Evolutionary conservation across 2,888 invertebrate species (phyloP).

Genomic region (Drosophila tripunctata): DNA sequence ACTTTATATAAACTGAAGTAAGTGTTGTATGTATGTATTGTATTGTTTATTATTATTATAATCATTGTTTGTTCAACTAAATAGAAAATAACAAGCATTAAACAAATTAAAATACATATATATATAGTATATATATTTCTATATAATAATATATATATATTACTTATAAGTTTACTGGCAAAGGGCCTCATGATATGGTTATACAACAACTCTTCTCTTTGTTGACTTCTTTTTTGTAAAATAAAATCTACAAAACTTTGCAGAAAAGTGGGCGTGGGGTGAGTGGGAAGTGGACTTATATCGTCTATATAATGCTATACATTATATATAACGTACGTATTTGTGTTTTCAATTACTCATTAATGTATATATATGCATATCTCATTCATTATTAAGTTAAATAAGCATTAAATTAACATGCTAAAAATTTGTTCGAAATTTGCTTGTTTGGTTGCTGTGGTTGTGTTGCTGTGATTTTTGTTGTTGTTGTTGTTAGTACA

Average conservation of each 20-base stretch:
- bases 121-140: slow-evolving; percentile 35
- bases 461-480: slow-evolving; percentile 45
- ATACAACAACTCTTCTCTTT: slow-evolving; percentile 39
- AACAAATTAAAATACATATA: slow-evolving; percentile 39
- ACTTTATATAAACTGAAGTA: slow-evolving; percentile 33
- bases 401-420: slow-evolving; percentile 57
- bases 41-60: slow-evolving; percentile 18
- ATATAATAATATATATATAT: too few species aligned
- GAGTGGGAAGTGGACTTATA: slow-evolving; percentile 20
- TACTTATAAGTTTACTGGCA: slow-evolving; percentile 21
- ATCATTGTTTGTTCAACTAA: slow-evolving; percentile 59
- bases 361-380: slow-evolving; percentile 13
- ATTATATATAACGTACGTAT: slow-evolving; percentile 65
- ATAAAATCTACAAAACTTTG: slow-evolving; percentile 39
- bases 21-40: slow-evolving; percentile 31
- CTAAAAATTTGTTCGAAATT: slow-evolving; percentile 69
- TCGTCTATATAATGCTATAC: slow-evolving; percentile 34
- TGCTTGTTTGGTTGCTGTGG: slow-evolving; percentile 29
- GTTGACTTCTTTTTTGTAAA: slow-evolving; percentile 25
- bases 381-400: slow-evolving; percentile 44
- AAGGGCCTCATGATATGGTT: slow-evolving; percentile 67
- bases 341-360: slow-evolving; percentile 43
- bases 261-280: slow-evolving; percentile 3
- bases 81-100: slow-evolving; percentile 77
- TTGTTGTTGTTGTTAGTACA: slow-evolving; percentile 60